These are phyloP conservation scores for Eupeodes latifasciatus DNA, from an alignment of 2,888 invertebrate species.

Conservation along the genomic window DNA sequence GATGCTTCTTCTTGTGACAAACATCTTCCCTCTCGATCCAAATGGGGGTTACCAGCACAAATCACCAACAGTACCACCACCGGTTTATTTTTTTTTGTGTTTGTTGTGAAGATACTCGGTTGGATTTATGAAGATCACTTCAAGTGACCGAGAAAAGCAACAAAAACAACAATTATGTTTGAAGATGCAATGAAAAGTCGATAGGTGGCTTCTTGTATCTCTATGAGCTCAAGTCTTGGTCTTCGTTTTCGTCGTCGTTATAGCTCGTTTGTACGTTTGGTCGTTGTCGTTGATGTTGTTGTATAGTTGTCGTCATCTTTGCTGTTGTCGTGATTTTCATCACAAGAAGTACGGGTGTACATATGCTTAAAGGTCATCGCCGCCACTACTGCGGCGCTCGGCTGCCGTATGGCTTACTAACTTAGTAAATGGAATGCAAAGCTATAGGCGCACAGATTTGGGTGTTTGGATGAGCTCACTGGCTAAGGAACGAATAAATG, in stretches of 20 bases:
- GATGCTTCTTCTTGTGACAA: constrained; percentile 65
- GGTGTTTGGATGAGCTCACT: constrained; percentile 63
- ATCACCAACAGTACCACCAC: constrained; percentile 48
- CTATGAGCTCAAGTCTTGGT: neutral
- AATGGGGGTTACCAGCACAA: constrained; percentile 74
- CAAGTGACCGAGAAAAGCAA: constrained; percentile 62
- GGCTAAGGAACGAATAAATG: neutral
- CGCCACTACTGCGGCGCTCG: constrained; percentile 17
- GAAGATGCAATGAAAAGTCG: constrained; percentile 51
- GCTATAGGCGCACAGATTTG: constrained; percentile 54
- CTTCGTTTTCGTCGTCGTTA: neutral
- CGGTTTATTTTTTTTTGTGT: constrained; percentile 20
- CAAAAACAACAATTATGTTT: constrained; percentile 42
- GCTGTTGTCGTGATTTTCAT: constrained; percentile 72
- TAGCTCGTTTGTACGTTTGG: constrained; percentile 13
- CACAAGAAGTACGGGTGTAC: constrained; percentile 72
- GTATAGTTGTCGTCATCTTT: constrained; percentile 32
- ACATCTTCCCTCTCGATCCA: constrained; percentile 51
- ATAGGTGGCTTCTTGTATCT: constrained; percentile 58
- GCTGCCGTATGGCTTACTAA: constrained; percentile 61
- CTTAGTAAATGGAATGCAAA: constrained; percentile 67
- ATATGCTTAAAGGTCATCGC: constrained; percentile 73
- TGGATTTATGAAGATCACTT: constrained; percentile 75
- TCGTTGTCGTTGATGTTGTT: constrained; percentile 30
- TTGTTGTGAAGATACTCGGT: constrained; percentile 43